Base-by-base conservation (phyloP, 2,888 invertebrate genomes). In the Cephus pulcher region DNA sequence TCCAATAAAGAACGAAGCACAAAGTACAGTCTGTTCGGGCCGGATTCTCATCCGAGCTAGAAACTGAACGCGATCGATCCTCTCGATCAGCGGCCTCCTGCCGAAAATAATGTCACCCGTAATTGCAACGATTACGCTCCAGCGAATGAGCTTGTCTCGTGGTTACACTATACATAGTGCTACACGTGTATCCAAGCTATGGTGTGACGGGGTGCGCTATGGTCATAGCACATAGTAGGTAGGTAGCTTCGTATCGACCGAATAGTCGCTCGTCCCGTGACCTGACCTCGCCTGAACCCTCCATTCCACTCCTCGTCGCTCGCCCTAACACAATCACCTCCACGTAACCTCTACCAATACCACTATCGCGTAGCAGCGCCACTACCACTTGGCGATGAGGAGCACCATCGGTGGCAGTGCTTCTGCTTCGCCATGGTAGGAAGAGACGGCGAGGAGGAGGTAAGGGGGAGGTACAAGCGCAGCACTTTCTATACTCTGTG, bases 201-300 rank as follows among this genome's bases (percentile, higher is more conserved):
- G 71, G 33, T 71, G 71, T 71, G 71, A 34, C 74, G n/a, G 15
- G 74, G 74, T 35, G 74, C 34, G 34, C 34, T 30, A 40, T 34
- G 74, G n/a, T 34, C 71, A 32, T 34, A 34, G 71, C 34, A 34
- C 34, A 71, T 32, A n/a, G 33, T 33, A 33, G 71, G 71, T 71
- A 71, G 71, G 32, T 71, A 71, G 71, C 32, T 71, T 71, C 71
- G 71, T 71, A 71, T 71, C 71, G 71, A 71, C 71, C 71, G 71
- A 33, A n/a, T 34, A 32, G 71, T 71, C 83, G 84, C 85, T 82
- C 88, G 88, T 89, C 89, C 88, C 88, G 88, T 91, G 91, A 91
- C 91, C 91, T 90, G 90, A 91, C 91, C 91, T 90, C 91, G 89
- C 86, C 90, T 90, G 91, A 91, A 90, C 91, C 89, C 90, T 86